Percentiles rank a stretch among this genome's conserved stretches.
phyloP scores from a whole-genome alignment of 2,113 vertebrate genomes.

The Sinocyclocheilus rhinocerous region DNA sequence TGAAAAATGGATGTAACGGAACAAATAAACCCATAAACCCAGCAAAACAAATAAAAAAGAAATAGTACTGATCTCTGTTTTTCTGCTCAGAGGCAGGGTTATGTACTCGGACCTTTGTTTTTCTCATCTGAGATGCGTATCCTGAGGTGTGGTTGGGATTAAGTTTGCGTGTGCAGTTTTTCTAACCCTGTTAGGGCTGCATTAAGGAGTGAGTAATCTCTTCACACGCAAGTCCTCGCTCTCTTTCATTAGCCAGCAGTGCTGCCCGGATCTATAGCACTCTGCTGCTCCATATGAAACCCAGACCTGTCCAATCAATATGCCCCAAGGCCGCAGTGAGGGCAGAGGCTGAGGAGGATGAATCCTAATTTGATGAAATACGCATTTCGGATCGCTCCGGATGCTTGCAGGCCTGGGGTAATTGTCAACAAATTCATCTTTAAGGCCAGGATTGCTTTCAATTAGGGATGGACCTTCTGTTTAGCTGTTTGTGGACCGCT shows the following conservation, averaged over 20 bases:
- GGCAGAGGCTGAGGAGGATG: constrained; percentile 69
- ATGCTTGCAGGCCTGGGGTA: constrained; percentile 74
- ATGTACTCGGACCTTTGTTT: constrained; percentile 19
- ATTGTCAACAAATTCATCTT: constrained; percentile 84
- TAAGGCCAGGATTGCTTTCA: constrained; percentile 86
- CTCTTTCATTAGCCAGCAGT: constrained; percentile 47
- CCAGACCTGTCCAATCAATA: constrained; percentile 75
- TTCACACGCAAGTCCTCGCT: constrained; percentile 30
- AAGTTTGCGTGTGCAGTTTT: constrained; percentile 55
- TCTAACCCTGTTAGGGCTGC: constrained; percentile 48
- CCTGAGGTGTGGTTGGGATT: constrained; percentile 44
- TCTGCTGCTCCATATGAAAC: constrained; percentile 50
- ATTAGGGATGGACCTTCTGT: constrained; percentile 78
- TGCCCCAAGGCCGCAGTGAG: constrained; percentile 69
- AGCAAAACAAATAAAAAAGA: constrained; percentile 10
- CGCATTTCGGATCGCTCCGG: constrained; percentile 72
- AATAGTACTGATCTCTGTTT: not conserved
- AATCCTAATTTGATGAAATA: constrained; percentile 81
- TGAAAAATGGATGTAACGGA: not conserved
- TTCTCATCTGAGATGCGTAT: constrained; percentile 31
- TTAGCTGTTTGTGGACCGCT: constrained; percentile 19
- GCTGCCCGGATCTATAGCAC: constrained; percentile 34
- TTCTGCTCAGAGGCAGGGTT: constrained; percentile 32
- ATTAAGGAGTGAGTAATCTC: constrained; percentile 53
- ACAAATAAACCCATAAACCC: constrained; percentile 14